Base-by-base conservation (phyloP, 2,797 vertebrate species). In the Melanotaenia maccullochi region DNA sequence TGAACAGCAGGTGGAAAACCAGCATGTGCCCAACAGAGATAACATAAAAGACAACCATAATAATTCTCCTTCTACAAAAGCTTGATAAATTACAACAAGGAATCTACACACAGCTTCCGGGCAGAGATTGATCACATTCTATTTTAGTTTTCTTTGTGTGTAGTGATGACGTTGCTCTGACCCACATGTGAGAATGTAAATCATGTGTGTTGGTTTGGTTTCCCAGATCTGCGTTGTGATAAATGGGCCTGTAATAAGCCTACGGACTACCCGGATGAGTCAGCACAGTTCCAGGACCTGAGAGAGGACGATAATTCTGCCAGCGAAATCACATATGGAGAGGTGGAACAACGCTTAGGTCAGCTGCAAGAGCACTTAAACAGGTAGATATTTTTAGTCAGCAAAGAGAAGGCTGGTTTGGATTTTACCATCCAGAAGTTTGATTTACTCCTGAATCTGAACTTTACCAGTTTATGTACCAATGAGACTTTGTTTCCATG, bases 281-380 rank as follows among this genome's bases (percentile, higher is more conserved):
- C 95, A 65, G 91, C 94, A 85, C 95, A 94, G 44, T 92, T 94
- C 68, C 92, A 90, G 59, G 93, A 94, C 73, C 93, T 94, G 28
- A 95, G 95, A 93, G 96, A 95, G 8, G 93, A 96, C 20, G 96
- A 96, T 60, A 96, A 97, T 80, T 95, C 96, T 6, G 95, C 96
- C 88, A 97, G 96, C 20, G 97, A 99, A 73, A 93, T 98, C 86
- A 96, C 96, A 4, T 99, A 97, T 0, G 96, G 96, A 55, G 98
- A 99, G 92, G 96, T 99, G 87, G 97, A 99, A 76, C 97, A 99
- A 85, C 96, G 97, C 84, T 84, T 99, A 85, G 97, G 97, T 94
- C 93, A 97, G 83, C 97, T 99, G 74, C 98, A 99, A 81, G 96
- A 98, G 56, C 98, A 99, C 74, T 95, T 99, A 75, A 99, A 97